phyloP scores from a whole-genome alignment of 2,888 invertebrate genomes.

The Creontiades dilutus region DNA sequence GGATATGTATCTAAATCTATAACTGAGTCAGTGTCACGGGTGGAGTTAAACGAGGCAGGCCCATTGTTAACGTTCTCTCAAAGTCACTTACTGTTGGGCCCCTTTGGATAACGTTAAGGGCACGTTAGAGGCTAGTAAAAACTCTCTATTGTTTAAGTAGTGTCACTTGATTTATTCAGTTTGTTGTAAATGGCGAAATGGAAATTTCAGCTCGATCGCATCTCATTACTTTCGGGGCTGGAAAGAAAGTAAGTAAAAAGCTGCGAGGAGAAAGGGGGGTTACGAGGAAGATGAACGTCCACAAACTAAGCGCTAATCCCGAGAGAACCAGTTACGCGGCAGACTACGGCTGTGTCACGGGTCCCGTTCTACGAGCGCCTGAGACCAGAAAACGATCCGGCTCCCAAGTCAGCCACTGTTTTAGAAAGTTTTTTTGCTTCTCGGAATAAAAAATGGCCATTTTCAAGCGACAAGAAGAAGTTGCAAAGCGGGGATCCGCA shows the following conservation, averaged over 20 bases:
- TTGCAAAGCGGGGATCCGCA: neutral
- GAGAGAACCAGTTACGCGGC: slow-evolving; percentile 8
- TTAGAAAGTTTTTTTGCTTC: neutral
- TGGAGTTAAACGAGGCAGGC: too few species aligned
- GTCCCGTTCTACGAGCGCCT: neutral
- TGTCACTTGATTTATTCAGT: too few species aligned
- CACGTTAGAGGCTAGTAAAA: too few species aligned
- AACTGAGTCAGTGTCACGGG: too few species aligned
- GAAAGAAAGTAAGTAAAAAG: neutral
- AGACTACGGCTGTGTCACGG: neutral
- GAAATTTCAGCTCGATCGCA: too few species aligned
- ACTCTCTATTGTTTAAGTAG: too few species aligned
- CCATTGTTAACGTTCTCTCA: too few species aligned
- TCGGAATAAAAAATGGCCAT: neutral
- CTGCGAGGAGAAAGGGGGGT: slow-evolving; percentile 3
- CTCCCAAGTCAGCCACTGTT: neutral
- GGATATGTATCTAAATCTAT: too few species aligned
- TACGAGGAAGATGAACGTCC: neutral
- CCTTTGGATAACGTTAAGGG: too few species aligned
- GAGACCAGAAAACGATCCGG: neutral
- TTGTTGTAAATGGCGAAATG: too few species aligned
- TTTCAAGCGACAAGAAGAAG: neutral
- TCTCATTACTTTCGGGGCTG: too few species aligned
- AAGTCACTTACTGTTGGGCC: too few species aligned
- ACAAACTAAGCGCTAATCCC: slow-evolving; percentile 1